Conservation (phyloP, 2,797 vertebrate species). For the Gobionotothen gibberifrons region DNA sequence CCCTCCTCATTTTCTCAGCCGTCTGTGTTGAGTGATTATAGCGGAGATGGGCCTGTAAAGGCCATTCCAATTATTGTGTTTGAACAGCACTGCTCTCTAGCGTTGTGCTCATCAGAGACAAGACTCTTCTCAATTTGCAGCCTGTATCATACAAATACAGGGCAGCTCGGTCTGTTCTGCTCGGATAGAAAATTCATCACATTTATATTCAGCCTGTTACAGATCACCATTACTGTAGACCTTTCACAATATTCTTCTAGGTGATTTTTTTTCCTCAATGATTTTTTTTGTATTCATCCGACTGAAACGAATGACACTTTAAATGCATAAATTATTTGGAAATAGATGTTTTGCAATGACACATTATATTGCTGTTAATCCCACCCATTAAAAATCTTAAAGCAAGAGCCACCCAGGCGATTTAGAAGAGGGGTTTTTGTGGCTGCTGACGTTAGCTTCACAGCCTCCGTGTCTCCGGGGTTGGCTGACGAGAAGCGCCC, state of each 20-base stretch:
- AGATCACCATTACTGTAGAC: background rate
- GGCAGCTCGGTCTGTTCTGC: constrained; percentile 27
- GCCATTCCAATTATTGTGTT: constrained; percentile 66
- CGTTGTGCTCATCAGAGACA: constrained; percentile 44
- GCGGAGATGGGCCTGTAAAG: constrained; percentile 50
- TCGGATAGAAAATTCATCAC: constrained; percentile 29
- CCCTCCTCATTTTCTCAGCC: constrained; percentile 10
- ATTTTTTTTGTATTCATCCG: constrained; percentile 1
- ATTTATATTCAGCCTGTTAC: constrained; percentile 16
- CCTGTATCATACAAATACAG: constrained; percentile 29
- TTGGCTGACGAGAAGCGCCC: constrained; percentile 49
- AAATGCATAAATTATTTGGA: constrained; percentile 12
- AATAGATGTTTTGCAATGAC: constrained; percentile 1
- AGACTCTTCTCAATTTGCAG: constrained; percentile 34
- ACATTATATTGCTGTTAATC: background rate
- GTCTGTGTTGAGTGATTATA: constrained; percentile 46
- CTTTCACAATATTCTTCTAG: constrained; percentile 13
- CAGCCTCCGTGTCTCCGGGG: constrained; percentile 56
- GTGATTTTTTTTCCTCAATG: constrained; percentile 3
- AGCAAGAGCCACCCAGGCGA: constrained; percentile 29
- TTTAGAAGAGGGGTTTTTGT: constrained; percentile 34
- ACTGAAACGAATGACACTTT: constrained; percentile 4
- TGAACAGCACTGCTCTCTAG: constrained; percentile 51
- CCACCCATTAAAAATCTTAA: background rate
- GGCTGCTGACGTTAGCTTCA: constrained; percentile 10